Evolutionary conservation across 1,140 invertebrate species (phyloP).

Genomic region (Pseudobourletiella spinata): DNA sequence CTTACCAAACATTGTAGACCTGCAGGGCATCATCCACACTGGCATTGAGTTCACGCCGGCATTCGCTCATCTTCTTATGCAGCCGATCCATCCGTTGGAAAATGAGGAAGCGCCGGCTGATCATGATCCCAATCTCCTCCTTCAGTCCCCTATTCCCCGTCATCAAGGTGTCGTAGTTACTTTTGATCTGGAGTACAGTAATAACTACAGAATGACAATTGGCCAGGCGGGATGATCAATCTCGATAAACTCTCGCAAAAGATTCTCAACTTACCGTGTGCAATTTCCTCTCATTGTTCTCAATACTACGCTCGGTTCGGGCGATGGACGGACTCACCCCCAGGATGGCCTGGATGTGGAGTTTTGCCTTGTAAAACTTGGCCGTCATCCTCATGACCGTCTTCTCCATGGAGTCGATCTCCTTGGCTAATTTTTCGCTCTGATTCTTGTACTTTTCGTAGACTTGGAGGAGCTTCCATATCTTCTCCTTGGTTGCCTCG

Average conservation of each 20-base stretch:
- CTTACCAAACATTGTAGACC: slow-evolving; percentile 2
- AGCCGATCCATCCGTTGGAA: neutral
- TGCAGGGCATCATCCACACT: neutral
- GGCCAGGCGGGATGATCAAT: no score
- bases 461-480: neutral
- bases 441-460: slow-evolving; percentile 6
- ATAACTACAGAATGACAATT: no score
- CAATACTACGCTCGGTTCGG: neutral
- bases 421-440: neutral
- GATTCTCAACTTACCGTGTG: neutral
- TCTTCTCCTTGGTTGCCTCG: neutral
- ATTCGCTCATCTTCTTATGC: neutral
- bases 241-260: no score
- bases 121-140: neutral
- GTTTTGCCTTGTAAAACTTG: slow-evolving; percentile 7
- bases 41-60: neutral
- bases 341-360: neutral
- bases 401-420: neutral
- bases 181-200: neutral
- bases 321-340: neutral
- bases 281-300: neutral
- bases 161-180: neutral
- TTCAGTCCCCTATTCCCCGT: neutral
- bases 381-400: neutral
- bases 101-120: neutral